Percentiles rank a stretch among this genome's conserved stretches.
These are phyloP conservation scores for Potamilus streckersoni DNA, from an alignment of 1,140 invertebrate species.

Conservation along the genomic window DNA sequence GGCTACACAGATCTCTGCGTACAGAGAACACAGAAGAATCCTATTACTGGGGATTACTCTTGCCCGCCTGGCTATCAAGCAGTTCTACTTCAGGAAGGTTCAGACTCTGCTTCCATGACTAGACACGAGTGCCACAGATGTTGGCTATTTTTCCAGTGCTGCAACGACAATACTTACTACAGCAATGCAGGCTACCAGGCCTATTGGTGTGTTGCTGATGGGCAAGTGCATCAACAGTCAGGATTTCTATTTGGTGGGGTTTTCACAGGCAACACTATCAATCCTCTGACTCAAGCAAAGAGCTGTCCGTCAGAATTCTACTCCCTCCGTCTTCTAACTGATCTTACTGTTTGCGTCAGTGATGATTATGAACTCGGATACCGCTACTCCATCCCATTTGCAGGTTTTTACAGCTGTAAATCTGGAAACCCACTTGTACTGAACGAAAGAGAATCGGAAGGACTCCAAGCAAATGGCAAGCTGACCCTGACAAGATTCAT, in stretches of 20 bases:
- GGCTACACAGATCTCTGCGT: constrained; percentile 25
- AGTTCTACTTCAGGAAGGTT: constrained; percentile 27
- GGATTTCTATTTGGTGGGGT: constrained; percentile 49
- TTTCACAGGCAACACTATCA: constrained; percentile 27
- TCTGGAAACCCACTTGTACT: constrained; percentile 45
- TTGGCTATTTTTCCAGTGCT: constrained; percentile 10
- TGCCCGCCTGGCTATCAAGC: constrained; percentile 39
- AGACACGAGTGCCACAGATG: constrained; percentile 24
- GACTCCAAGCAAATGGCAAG: too few species aligned
- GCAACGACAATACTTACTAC: not conserved
- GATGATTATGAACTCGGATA: constrained; percentile 44
- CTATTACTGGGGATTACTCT: constrained; percentile 33
- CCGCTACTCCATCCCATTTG: constrained; percentile 41
- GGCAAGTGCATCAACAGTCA: constrained; percentile 9
- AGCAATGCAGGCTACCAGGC: constrained; percentile 6
- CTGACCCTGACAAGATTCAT: constrained; percentile 12
- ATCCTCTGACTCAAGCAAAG: constrained; percentile 36
- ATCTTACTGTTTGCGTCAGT: constrained; percentile 42
- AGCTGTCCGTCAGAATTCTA: constrained; percentile 45
- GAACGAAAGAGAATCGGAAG: not conserved
- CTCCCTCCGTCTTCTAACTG: constrained; percentile 23
- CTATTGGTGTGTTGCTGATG: constrained; percentile 22
- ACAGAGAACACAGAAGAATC: constrained; percentile 31
- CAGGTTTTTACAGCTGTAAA: constrained; percentile 50
- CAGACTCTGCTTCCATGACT: constrained; percentile 6